Percentiles rank a stretch among this genome's conserved stretches.
Evolutionary conservation across 1,140 invertebrate species (phyloP).

Genomic region (Bombus cullumanus): DNA sequence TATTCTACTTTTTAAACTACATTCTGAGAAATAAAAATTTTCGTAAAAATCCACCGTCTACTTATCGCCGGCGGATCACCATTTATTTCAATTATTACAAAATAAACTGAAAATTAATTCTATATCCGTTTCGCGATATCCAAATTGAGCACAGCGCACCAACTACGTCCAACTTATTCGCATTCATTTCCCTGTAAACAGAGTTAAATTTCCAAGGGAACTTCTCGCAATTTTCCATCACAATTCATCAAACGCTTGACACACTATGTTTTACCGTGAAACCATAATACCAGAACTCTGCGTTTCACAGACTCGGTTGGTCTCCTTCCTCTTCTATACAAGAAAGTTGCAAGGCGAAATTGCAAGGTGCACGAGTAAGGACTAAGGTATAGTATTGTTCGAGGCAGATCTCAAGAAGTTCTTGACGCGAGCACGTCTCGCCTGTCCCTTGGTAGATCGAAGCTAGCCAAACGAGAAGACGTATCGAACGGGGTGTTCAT

Average conservation of each 20-base stretch:
- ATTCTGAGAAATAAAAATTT: too few species aligned
- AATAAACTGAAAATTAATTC: too few species aligned
- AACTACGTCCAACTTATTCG: not conserved
- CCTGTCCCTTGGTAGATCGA: not conserved
- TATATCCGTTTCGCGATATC: not conserved
- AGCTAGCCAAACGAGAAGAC: constrained; percentile 24
- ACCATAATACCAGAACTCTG: constrained; percentile 3
- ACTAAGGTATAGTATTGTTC: constrained; percentile 22
- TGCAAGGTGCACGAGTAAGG: constrained; percentile 5
- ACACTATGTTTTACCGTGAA: not conserved
- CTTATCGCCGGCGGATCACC: too few species aligned
- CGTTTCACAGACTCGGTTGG: not conserved
- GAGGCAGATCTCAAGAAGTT: constrained; percentile 30
- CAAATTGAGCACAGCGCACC: too few species aligned
- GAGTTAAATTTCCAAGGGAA: not conserved
- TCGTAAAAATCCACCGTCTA: too few species aligned
- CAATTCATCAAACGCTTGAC: constrained; percentile 4
- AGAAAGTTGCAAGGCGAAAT: constrained; percentile 22
- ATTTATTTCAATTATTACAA: too few species aligned
- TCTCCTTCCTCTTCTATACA: not conserved
- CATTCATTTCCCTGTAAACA: not conserved
- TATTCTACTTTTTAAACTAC: too few species aligned
- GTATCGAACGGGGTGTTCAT: constrained; percentile 41
- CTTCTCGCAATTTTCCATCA: not conserved
- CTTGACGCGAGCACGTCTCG: not conserved